phyloP scores from a whole-genome alignment of 2,113 vertebrate species.

The Ptychochromis oligacanthus region DNA sequence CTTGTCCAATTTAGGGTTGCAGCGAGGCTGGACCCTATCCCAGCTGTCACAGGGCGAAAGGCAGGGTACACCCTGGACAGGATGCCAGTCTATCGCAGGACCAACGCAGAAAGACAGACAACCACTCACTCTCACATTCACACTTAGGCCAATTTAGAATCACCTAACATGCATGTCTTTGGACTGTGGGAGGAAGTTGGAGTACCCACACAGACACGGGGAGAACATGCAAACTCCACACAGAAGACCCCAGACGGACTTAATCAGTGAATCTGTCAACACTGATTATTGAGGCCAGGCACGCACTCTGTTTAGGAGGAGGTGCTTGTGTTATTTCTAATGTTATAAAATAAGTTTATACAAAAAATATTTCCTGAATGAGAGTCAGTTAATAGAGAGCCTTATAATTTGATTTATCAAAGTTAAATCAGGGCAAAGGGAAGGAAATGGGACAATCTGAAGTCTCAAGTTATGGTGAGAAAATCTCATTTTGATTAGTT shows the following conservation, averaged over 20 bases:
- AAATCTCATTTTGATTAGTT: not conserved
- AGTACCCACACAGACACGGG: no score
- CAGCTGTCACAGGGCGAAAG: not conserved
- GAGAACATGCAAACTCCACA: not conserved
- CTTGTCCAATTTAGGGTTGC: not conserved
- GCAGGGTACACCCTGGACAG: not conserved
- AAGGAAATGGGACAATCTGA: not conserved
- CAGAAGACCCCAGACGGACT: not conserved
- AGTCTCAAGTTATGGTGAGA: not conserved
- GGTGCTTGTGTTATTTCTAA: not conserved
- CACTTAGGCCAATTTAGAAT: not conserved
- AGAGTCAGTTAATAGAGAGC: not conserved
- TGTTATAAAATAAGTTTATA: not conserved
- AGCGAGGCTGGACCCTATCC: not conserved
- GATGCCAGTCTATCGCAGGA: not conserved
- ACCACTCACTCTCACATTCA: not conserved
- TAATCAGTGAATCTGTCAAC: constrained; percentile 14
- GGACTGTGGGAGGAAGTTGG: not conserved
- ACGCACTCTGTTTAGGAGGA: not conserved
- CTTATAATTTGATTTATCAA: not conserved
- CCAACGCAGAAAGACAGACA: not conserved
- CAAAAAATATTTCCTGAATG: not conserved
- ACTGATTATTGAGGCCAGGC: not conserved
- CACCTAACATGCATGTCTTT: not conserved
- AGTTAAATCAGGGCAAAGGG: not conserved